Percentiles rank a stretch among this genome's conserved stretches.
These are phyloP conservation scores for Palythoa grandis DNA, from an alignment of 92 coral and sea anemone genomes.

Conservation along the genomic window DNA sequence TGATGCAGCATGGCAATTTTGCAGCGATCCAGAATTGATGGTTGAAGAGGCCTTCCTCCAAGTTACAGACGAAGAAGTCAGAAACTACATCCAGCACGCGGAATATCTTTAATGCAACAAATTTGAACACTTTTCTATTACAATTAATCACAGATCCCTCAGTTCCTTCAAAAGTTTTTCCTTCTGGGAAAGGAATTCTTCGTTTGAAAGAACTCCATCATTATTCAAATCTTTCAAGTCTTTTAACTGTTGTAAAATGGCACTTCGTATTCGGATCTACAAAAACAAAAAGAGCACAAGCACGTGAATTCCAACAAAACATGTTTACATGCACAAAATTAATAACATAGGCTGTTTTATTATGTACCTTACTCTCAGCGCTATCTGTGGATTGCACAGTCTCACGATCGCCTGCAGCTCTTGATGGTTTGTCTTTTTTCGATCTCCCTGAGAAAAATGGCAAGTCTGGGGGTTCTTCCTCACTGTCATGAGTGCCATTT, in stretches of 20 bases:
- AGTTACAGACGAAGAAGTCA: slow-evolving; percentile 19
- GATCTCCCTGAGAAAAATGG: background rate
- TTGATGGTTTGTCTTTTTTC: too few relatives aligned
- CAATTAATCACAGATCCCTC: too few relatives aligned
- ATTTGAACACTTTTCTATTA: too few relatives aligned
- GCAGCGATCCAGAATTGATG: slow-evolving; percentile 30
- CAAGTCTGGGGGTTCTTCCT: too few relatives aligned
- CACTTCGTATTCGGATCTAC: background rate
- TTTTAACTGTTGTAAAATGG: background rate
- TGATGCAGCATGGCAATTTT: slow-evolving; percentile 39
- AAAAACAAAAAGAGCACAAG: background rate
- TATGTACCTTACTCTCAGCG: background rate
- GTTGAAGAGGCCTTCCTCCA: slow-evolving; percentile 42
- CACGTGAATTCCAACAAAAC: background rate
- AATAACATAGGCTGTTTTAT: background rate
- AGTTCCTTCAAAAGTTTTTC: background rate
- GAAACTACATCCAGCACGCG: too few relatives aligned
- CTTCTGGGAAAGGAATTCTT: background rate
- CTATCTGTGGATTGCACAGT: too few relatives aligned
- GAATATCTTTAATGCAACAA: too few relatives aligned
- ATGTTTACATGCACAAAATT: background rate
- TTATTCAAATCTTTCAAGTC: background rate
- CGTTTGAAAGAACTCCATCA: background rate
- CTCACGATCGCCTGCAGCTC: too few relatives aligned
- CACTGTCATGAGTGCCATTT: slow-evolving; percentile 1